Conservation (phyloP, 2,888 invertebrate species). For the Branchellion lobata region DNA sequence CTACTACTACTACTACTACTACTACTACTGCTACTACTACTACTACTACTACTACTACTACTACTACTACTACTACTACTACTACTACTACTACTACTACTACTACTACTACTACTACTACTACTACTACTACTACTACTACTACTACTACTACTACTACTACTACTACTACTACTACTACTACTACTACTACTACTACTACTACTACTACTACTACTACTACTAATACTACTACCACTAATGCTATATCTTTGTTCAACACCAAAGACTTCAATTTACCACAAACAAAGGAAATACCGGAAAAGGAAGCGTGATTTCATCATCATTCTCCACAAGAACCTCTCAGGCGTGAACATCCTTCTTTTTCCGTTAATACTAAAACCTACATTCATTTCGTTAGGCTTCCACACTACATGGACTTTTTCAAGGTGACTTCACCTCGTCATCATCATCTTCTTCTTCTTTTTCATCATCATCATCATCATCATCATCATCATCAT, state of each 20-base stretch:
- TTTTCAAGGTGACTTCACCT: too few species aligned
- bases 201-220: conserved; percentile 22
- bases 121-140: conserved; percentile 19
- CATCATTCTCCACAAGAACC: too few species aligned
- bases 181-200: conserved; percentile 22
- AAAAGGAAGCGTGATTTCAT: not conserved
- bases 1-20: conserved; percentile 22
- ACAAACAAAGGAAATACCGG: not conserved
- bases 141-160: conserved; percentile 22
- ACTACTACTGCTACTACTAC: conserved; percentile 19
- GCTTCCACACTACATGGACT: too few species aligned
- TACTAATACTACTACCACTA: conserved; percentile 14
- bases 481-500: too few species aligned
- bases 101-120: conserved; percentile 6
- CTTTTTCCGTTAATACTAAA: too few species aligned
- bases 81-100: conserved; percentile 17
- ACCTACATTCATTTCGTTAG: too few species aligned
- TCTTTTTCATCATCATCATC: too few species aligned
- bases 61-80: conserved; percentile 22
- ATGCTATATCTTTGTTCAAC: not conserved
- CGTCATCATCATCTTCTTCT: too few species aligned
- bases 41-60: conserved; percentile 21
- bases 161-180: conserved; percentile 18
- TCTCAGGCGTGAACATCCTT: too few species aligned
- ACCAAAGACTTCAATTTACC: not conserved